Base-by-base conservation (phyloP, 2,113 vertebrate species). In the Oreamnos americanus region DNA sequence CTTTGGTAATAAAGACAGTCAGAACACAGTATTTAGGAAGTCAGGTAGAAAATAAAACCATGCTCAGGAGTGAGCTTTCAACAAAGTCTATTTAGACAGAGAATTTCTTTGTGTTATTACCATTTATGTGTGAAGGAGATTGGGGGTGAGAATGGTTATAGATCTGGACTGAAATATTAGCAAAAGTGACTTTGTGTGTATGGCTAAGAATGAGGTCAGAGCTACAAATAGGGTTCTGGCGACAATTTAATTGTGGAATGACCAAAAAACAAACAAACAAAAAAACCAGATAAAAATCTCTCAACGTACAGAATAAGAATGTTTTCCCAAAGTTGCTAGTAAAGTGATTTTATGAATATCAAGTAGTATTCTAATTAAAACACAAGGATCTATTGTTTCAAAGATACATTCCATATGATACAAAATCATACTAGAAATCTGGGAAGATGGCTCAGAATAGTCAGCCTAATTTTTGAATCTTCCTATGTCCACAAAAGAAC, bases 301-400 rank as follows among this genome's bases (percentile, higher is more conserved):
- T 57, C 7, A 55, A 84, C 19, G 19, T 10, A 45, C 4, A 81
- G 33, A 79, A 33, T 17, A 93, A 71, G 43, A 17, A 30, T 30
- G 25, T 51, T 86, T 60, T 67, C 28, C 33, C 49, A 64, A 86
- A 64, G 33, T 64, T 30, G n/a, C 49, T 33, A 45, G 36, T 12
- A 43, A 93, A 91, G 7, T 26, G 30, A 53, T 58, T 96, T 76
- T 94, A 60, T 58, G 53, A 90, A 33, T 74, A 81, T 33, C 47
- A 86, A 76, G 15, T 94, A 26, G n/a, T 81, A 95, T 97, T 76
- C 51, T 87, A 33, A 92, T 64, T 92, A 62, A 96, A 76, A 92
- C 64, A 64, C 5, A 87, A 78, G 23, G 86, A 57, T 84, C 17
- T 87, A 39, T 45, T 33, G 3, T 11, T 71, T 87, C 23, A 89